These are phyloP conservation scores for Lysiphlebus fabarum DNA, from an alignment of 1,140 invertebrate genomes.

Conservation along the genomic window DNA sequence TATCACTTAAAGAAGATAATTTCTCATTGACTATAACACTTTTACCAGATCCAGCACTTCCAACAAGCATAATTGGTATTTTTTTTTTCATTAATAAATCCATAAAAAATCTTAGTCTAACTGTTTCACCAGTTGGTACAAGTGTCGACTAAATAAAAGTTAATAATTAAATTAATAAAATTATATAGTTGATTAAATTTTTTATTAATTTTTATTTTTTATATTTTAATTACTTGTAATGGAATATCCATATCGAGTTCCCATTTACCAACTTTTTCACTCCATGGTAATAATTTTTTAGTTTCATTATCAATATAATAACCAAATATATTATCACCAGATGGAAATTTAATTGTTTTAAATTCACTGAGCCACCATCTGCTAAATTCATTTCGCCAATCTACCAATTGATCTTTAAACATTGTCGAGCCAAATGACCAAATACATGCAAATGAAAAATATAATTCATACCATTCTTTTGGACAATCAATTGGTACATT, in stretches of 20 bases:
- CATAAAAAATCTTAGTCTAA: slow-evolving; percentile 83
- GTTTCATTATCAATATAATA: slow-evolving; percentile 85
- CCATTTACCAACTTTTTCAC: slow-evolving; percentile 71
- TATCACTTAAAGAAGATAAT: slow-evolving; percentile 70
- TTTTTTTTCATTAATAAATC: slow-evolving; percentile 78
- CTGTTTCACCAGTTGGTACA: slow-evolving; percentile 87
- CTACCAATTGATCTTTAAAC: slow-evolving; percentile 83
- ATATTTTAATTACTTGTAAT: slow-evolving; percentile 64
- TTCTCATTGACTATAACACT: slow-evolving; percentile 84
- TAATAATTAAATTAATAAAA: slow-evolving; percentile 10
- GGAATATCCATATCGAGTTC: slow-evolving; percentile 84
- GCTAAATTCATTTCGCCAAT: slow-evolving; percentile 90
- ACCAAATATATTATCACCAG: slow-evolving; percentile 79
- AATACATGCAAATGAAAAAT: slow-evolving; percentile 87
- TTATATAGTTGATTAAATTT: neutral
- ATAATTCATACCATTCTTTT: slow-evolving; percentile 91
- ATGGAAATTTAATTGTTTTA: slow-evolving; percentile 86
- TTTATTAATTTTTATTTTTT: neutral
- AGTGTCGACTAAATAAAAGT: slow-evolving; percentile 63
- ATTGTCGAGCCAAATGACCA: slow-evolving; percentile 93
- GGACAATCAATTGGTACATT: slow-evolving; percentile 82
- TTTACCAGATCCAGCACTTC: slow-evolving; percentile 83
- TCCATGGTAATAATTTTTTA: slow-evolving; percentile 85
- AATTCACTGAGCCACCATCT: slow-evolving; percentile 91
- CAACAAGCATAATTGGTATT: slow-evolving; percentile 88